Base-by-base conservation (phyloP, 2,888 invertebrate genomes). In the Epinotia bilunana region DNA sequence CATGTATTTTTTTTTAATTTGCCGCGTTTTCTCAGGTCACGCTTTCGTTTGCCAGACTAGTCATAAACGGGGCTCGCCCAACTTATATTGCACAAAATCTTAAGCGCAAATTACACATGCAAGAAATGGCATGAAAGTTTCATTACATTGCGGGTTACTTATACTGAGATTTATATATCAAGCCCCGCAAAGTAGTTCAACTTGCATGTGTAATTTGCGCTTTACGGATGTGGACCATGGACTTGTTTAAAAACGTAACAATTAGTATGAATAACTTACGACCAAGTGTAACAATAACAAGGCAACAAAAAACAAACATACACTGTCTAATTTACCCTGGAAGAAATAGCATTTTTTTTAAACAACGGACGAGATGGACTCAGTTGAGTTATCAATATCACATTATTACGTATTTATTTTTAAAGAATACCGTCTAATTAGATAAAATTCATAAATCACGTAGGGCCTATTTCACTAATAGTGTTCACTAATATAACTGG, bases 401-500 rank as follows among this genome's bases (percentile, higher is more conserved):
- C 73, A 61, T 72, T 68, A 63, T 69, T 74, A 74, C 73, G 63
- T 74, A 69, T 63, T 5, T 69, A 46, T 62, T 61, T 62, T 57
- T 55, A 63, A 69, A 57, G 28, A 63, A 39, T 23, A 43, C 9
- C 53, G 11, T 23, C 43, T n/a, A 18, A 18, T 11, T 18, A n/a
- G 20, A 23, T 5, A 3, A 53, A 65, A 49, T 65, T 33, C 63
- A 43, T 20, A 57, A 72, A 70, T 28, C 43, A 46, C 46, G 13
- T 64, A 16, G 4, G 9, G 12, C 12, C 33, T 33, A 33, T 33
- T 33, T 2, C 33, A n/a, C n/a, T n/a, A n/a, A n/a, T n/a, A n/a
- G n/a, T n/a, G n/a, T n/a, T n/a, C n/a, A n/a, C n/a, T n/a, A n/a
- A n/a, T n/a, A n/a, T 28, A 28, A 28, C 23, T 28, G 23, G 23